phyloP scores from a whole-genome alignment of 2,113 vertebrate species.

The Sapajus apella region DNA sequence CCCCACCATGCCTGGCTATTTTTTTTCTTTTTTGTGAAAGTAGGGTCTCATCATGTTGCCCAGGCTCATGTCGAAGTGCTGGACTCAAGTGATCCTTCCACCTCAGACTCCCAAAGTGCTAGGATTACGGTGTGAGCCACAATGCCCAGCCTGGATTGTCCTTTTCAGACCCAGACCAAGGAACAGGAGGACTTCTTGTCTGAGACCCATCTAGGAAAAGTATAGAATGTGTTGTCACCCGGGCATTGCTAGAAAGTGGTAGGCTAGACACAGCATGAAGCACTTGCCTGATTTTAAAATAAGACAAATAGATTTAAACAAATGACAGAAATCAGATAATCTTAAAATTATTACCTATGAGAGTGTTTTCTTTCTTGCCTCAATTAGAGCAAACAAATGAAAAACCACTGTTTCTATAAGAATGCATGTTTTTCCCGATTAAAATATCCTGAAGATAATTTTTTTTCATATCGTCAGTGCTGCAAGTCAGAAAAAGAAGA shows the following conservation, averaged over 20 bases:
- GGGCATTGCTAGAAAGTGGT: neutral
- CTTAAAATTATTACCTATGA: neutral
- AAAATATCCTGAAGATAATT: conserved; percentile 27
- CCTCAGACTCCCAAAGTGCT: too few relatives aligned
- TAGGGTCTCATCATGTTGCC: too few relatives aligned
- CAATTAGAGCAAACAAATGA: neutral
- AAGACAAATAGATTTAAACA: neutral
- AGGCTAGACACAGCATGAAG: neutral
- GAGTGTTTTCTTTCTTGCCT: neutral
- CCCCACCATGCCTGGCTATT: too few relatives aligned
- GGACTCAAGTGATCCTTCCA: too few relatives aligned
- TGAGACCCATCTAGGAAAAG: neutral
- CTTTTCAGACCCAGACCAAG: neutral
- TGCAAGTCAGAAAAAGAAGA: conserved; percentile 11
- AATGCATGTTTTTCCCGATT: neutral
- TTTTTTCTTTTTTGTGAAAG: too few relatives aligned
- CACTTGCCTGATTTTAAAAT: neutral
- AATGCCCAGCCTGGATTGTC: neutral
- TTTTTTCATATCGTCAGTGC: neutral
- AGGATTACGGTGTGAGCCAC: too few relatives aligned
- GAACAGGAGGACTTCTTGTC: neutral
- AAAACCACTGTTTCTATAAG: neutral
- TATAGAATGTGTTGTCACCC: neutral
- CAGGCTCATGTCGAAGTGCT: too few relatives aligned
- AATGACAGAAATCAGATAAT: neutral